Percentiles rank a stretch among this genome's conserved stretches.
Evolutionary conservation across 2,888 invertebrate species (phyloP).

Genomic region (Pterostichus madidus): DNA sequence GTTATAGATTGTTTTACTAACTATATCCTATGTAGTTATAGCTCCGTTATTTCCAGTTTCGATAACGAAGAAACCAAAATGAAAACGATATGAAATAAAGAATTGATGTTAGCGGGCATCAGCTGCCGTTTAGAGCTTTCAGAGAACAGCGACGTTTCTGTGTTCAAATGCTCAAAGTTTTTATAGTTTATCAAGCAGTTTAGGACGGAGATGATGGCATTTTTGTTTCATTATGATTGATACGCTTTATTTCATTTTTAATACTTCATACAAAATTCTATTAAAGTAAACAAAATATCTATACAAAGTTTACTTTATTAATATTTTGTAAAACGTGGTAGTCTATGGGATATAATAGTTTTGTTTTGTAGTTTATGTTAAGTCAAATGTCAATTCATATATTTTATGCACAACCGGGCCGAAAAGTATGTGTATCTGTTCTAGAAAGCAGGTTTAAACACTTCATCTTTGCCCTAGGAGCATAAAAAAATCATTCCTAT

Average conservation of each 20-base stretch:
- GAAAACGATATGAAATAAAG: slow-evolving; percentile 27
- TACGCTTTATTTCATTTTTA: neutral
- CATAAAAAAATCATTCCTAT: too few species aligned
- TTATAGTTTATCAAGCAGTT: slow-evolving; percentile 37
- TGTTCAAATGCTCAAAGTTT: slow-evolving; percentile 19
- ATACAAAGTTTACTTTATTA: too few species aligned
- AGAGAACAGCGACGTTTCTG: neutral
- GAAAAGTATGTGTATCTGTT: too few species aligned
- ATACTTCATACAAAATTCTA: neutral
- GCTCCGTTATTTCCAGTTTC: neutral
- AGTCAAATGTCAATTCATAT: too few species aligned
- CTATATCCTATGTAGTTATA: neutral
- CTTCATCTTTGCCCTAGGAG: too few species aligned
- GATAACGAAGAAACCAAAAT: neutral
- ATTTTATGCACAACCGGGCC: too few species aligned
- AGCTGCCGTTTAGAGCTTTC: slow-evolving; percentile 23
- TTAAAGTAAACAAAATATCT: too few species aligned
- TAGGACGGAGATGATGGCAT: neutral
- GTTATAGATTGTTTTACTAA: too few species aligned
- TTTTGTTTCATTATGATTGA: slow-evolving; percentile 36
- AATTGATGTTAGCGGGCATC: slow-evolving; percentile 12
- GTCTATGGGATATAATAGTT: too few species aligned
- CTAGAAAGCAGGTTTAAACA: too few species aligned
- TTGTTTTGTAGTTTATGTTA: too few species aligned
- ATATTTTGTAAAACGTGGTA: too few species aligned